Base-by-base conservation (phyloP, 1,140 invertebrate genomes). In the Sycophaga agraensis region DNA sequence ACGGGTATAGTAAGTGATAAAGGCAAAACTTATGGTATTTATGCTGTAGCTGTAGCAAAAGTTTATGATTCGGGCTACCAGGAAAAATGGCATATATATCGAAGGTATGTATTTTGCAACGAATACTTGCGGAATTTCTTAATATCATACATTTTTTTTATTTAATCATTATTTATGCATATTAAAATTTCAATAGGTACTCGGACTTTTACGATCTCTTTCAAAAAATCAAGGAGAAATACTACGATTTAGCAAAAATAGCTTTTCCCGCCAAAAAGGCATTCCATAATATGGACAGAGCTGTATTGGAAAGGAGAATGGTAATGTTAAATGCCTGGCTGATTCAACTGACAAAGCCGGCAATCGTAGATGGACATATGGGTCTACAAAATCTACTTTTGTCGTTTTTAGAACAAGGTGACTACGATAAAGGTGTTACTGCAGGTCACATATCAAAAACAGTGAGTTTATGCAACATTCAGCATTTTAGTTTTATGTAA, bases 121-220 rank as follows among this genome's bases (percentile, higher is more conserved):
- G n/a, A n/a, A n/a, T n/a, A n/a, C n/a, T n/a, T n/a, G n/a, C n/a
- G n/a, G n/a, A n/a, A n/a, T n/a, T n/a, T n/a, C n/a, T n/a, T n/a
- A n/a, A n/a, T n/a, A n/a, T n/a, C n/a, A n/a, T n/a, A n/a, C n/a
- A n/a, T n/a, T n/a, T n/a, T n/a, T n/a, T n/a, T n/a, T n/a, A n/a
- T n/a, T n/a, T n/a, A n/a, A n/a, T n/a, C n/a, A n/a, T n/a, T n/a
- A 40, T 40, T 16, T 9, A 40, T 40, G 14, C 4, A n/a, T 40
- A 14, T 11, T 40, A 14, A 16, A 14, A 40, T n/a, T n/a, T n/a
- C n/a, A n/a, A n/a, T n/a, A 48, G 59, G 3, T 98, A 97, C 72
- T 95, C 92, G 31, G 94, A 97, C 79, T 97, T 98, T 78, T 88
- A 96, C 73, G 91, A 94, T 72, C 81, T 97, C 7, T 87, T 94